Evolutionary conservation across 2,888 invertebrate species (phyloP).

Genomic region (Hyposoter dolosus): DNA sequence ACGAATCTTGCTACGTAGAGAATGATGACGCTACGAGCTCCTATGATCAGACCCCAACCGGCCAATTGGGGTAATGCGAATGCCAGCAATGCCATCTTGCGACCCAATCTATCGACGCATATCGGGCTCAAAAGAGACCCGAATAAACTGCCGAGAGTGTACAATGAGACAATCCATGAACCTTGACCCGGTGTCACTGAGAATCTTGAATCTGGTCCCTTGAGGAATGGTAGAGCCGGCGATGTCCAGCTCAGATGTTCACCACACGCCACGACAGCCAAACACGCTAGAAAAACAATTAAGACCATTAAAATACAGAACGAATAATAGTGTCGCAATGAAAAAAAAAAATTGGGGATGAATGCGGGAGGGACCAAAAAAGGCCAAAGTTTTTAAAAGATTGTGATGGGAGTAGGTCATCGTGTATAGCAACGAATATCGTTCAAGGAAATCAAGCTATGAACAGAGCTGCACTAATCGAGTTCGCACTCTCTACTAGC

Average conservation of each 20-base stretch:
- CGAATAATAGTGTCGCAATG: neutral
- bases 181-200: conserved; percentile 77
- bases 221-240: conserved; percentile 78
- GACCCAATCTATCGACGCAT: conserved; percentile 77
- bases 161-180: conserved; percentile 80
- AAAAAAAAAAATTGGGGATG: neutral
- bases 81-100: conserved; percentile 77
- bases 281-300: conserved; percentile 73
- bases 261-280: conserved; percentile 79
- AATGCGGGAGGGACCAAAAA: neutral
- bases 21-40: conserved; percentile 72
- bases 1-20: conserved; percentile 84
- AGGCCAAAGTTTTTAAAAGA: neutral
- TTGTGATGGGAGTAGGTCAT: neutral
- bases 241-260: conserved; percentile 81
- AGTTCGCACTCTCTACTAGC: conserved; percentile 10
- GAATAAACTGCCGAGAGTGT: conserved; percentile 77
- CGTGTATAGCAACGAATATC: neutral
- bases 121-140: conserved; percentile 77
- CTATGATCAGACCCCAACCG: conserved; percentile 79
- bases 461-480: conserved; percentile 15
- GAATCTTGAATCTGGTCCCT: conserved; percentile 73
- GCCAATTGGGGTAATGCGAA: conserved; percentile 78
- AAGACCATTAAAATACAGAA: neutral
- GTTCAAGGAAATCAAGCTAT: conserved; percentile 23